These are phyloP conservation scores for Drosophila asahinai DNA, from an alignment of 1,140 invertebrate genomes.

Conservation along the genomic window DNA sequence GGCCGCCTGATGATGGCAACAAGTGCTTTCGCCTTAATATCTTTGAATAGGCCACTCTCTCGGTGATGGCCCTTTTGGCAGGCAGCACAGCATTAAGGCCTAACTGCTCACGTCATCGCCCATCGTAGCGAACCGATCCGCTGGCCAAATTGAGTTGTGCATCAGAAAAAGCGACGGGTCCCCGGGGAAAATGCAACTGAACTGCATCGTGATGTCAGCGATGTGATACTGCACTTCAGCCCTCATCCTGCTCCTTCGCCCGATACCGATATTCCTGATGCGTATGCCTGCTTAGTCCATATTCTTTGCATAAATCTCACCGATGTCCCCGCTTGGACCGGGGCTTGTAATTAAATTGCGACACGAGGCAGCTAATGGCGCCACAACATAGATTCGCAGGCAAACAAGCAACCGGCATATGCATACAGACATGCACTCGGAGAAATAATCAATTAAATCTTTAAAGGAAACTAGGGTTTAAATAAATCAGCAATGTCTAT, in stretches of 20 bases:
- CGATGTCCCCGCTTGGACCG: conserved; percentile 38
- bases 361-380: conserved; percentile 75
- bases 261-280: conserved; percentile 19
- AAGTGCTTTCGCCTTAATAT: conserved; percentile 68
- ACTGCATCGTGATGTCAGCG: conserved; percentile 61
- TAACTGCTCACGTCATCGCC: conserved; percentile 32
- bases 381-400: conserved; percentile 73
- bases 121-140: conserved; percentile 19
- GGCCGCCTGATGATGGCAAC: conserved; percentile 43
- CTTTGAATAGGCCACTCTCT: conserved; percentile 58
- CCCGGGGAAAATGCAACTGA: conserved; percentile 42
- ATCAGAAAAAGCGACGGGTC: conserved; percentile 52
- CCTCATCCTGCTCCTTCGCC: background rate
- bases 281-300: conserved; percentile 39
- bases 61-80: conserved; percentile 33
- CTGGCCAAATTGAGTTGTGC: conserved; percentile 73
- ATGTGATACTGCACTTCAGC: conserved; percentile 11
- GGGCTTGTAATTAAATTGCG: conserved; percentile 78
- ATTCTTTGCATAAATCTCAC: conserved; percentile 72
- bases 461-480: too few species aligned
- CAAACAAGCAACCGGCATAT: conserved; percentile 57
- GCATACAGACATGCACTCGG: conserved; percentile 42
- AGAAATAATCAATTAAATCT: background rate
- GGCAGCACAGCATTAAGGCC: conserved; percentile 19
- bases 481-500: too few species aligned